phyloP scores from a whole-genome alignment of 2,797 vertebrate species.

The Danio choprae region DNA sequence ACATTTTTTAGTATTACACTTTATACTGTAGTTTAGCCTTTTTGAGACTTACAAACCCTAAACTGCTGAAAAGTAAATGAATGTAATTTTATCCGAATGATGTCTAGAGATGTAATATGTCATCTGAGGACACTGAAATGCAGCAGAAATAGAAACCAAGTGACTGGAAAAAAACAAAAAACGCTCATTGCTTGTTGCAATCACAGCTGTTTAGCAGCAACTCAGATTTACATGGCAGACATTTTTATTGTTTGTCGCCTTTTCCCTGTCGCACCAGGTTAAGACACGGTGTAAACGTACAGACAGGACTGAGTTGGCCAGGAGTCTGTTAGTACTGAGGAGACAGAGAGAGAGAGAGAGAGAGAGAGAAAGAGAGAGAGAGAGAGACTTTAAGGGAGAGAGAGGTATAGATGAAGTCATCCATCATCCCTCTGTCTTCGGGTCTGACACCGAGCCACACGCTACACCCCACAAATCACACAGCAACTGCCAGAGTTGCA shows the following conservation, averaged over 20 bases:
- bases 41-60: background rate
- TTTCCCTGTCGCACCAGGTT: background rate
- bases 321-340: conserved; percentile 45
- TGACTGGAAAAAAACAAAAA: background rate
- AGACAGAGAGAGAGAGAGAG: conserved; percentile 20
- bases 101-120: too few relatives aligned
- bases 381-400: conserved; percentile 18
- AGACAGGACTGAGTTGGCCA: conserved; percentile 40
- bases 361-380: conserved; percentile 19
- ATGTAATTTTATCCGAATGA: too few relatives aligned
- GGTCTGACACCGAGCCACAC: conserved; percentile 60
- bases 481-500: conserved; percentile 60
- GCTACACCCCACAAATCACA: conserved; percentile 67
- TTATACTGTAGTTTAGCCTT: too few relatives aligned
- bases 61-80: background rate
- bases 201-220: background rate
- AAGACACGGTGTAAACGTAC: conserved; percentile 45
- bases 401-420: conserved; percentile 59
- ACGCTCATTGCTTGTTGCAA: background rate
- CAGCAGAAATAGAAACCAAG: background rate
- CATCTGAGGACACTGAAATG: background rate
- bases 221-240: conserved; percentile 6
- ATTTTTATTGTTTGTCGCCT: conserved; percentile 1
- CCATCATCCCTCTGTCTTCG: conserved; percentile 63
- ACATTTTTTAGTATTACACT: too few relatives aligned